Evolutionary conservation across 2,113 vertebrate genomes (phyloP).

Genomic region (Nyctereutes procyonoides): DNA sequence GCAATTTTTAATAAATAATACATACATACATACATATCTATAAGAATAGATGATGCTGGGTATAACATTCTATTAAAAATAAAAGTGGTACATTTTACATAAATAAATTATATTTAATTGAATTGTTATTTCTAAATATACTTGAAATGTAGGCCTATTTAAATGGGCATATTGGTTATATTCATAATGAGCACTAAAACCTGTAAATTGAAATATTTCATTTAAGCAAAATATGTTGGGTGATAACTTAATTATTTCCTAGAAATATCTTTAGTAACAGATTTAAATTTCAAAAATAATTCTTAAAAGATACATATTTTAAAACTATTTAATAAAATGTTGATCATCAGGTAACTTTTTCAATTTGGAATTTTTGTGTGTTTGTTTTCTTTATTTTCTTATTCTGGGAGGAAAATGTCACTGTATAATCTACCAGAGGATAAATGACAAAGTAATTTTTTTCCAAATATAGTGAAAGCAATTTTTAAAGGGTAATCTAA

Average conservation of each 20-base stretch:
- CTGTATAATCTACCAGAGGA: not conserved
- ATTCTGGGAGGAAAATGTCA: not conserved
- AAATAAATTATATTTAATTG: conserved; percentile 20
- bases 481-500: not conserved
- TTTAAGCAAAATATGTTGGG: conserved; percentile 36
- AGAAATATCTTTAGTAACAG: conserved; percentile 42
- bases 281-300: not conserved
- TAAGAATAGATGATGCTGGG: not conserved
- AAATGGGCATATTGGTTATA: conserved; percentile 56
- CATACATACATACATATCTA: not conserved
- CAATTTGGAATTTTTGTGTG: not conserved
- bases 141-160: not conserved
- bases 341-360: not conserved
- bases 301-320: not conserved
- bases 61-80: not conserved
- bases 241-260: not conserved
- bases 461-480: not conserved
- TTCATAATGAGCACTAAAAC: conserved; percentile 23
- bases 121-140: not conserved
- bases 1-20: too few species aligned
- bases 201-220: conserved; percentile 9
- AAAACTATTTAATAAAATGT: not conserved
- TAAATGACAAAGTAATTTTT: not conserved
- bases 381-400: not conserved
- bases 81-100: not conserved